phyloP scores from a whole-genome alignment of 2,113 vertebrate species.

The Otolemur garnettii region DNA sequence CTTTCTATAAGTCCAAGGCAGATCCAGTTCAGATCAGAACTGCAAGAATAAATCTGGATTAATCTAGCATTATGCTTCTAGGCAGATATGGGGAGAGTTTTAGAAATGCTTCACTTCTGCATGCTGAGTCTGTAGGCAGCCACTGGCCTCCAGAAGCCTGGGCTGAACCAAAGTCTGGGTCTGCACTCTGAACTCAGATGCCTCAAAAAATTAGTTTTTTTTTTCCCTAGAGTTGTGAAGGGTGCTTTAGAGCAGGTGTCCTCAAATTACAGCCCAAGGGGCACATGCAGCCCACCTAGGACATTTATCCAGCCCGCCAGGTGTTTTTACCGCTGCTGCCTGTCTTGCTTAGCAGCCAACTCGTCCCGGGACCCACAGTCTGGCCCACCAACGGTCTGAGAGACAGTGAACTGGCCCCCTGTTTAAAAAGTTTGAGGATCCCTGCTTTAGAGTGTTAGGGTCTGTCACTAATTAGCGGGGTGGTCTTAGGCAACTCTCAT shows the following conservation, averaged over 20 bases:
- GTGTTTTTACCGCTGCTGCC: too few species aligned
- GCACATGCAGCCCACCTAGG: too few species aligned
- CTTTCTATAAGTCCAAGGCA: constrained; percentile 16
- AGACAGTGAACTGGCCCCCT: too few species aligned
- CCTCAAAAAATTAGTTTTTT: neutral
- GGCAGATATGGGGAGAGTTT: neutral
- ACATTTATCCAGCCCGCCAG: too few species aligned
- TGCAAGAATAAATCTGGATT: neutral
- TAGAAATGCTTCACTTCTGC: constrained; percentile 8
- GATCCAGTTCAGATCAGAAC: constrained; percentile 33
- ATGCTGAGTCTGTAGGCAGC: neutral
- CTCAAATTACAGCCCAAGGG: too few species aligned
- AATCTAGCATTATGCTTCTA: neutral
- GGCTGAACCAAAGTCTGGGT: neutral
- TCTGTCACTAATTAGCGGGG: neutral
- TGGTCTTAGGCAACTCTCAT: neutral
- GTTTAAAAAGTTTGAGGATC: too few species aligned
- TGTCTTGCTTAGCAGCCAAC: too few species aligned
- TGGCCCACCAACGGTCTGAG: too few species aligned
- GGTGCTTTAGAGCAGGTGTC: neutral
- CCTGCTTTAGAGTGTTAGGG: neutral
- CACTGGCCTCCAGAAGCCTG: neutral
- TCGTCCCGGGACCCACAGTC: too few species aligned
- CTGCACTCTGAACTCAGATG: neutral
- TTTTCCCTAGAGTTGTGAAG: neutral